Evolutionary conservation across 1,140 invertebrate species (phyloP).

Genomic region (Propsilocerus akamusi): DNA sequence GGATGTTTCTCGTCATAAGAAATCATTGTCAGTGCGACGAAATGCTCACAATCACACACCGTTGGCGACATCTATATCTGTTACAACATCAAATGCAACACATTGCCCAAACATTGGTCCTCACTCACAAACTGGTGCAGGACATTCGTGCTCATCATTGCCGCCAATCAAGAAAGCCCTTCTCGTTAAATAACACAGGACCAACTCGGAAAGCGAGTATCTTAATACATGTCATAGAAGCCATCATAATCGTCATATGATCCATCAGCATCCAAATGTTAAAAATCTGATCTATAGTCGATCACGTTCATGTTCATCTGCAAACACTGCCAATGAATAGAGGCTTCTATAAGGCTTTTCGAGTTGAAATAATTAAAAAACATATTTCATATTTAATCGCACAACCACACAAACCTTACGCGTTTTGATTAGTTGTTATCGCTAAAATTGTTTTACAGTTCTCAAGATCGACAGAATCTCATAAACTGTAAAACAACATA

Average conservation of each 20-base stretch:
- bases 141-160: neutral
- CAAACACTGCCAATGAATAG: neutral
- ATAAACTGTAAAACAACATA: no score
- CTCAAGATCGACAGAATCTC: no score
- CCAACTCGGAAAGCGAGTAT: neutral
- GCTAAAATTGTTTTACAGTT: no score
- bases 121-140: neutral
- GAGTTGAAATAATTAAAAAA: no score
- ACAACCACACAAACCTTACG: no score
- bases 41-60: neutral
- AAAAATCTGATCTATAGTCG: neutral
- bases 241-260: neutral
- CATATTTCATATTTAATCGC: no score
- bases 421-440: no score
- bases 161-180: neutral
- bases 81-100: neutral
- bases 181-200: neutral
- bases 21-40: neutral
- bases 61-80: neutral
- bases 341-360: no score
- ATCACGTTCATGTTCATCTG: neutral
- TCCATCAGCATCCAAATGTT: neutral
- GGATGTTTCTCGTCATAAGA: conserved; percentile 1
- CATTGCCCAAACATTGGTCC: neutral
- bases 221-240: neutral